phyloP scores from a whole-genome alignment of 2,113 vertebrate species.

The Nothobranchius furzeri region DNA sequence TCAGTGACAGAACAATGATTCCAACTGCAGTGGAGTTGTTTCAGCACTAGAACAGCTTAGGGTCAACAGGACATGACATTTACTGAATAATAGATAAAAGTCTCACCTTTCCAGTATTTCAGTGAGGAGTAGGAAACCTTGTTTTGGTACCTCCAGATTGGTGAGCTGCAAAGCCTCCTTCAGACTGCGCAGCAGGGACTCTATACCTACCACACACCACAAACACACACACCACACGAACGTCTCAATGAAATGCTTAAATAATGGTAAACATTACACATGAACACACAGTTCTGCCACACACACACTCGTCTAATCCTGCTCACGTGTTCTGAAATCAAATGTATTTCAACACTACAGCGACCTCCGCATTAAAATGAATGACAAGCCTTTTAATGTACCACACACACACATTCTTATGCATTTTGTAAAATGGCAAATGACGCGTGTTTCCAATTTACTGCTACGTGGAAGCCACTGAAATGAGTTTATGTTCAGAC shows the following conservation, averaged over 20 bases:
- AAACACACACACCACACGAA: slow-evolving; percentile 20
- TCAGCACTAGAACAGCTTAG: not conserved
- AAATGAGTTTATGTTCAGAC: slow-evolving; percentile 15
- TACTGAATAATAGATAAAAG: not conserved
- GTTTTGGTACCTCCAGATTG: slow-evolving; percentile 86
- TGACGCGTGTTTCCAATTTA: slow-evolving; percentile 41
- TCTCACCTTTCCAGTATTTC: slow-evolving; percentile 89
- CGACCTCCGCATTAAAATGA: slow-evolving; percentile 5
- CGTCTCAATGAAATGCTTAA: slow-evolving; percentile 6
- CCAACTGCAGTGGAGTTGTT: not conserved
- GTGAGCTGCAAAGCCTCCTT: slow-evolving; percentile 80
- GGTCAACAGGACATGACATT: not conserved
- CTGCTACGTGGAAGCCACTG: slow-evolving; percentile 27
- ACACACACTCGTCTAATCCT: slow-evolving; percentile 9
- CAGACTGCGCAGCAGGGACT: slow-evolving; percentile 90
- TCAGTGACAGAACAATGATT: not conserved
- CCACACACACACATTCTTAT: not conserved
- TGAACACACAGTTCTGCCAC: not conserved
- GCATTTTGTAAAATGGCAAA: slow-evolving; percentile 7
- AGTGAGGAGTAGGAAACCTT: slow-evolving; percentile 88
- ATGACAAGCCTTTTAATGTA: slow-evolving; percentile 15
- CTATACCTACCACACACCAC: slow-evolving; percentile 82
- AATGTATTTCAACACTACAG: not conserved
- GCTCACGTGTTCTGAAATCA: slow-evolving; percentile 3
- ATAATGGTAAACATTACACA: slow-evolving; percentile 1